Evolutionary conservation across 2,888 invertebrate species (phyloP), one percentile per base, ranked within the genome.

Genomic region (Epinotia brunnichana): DNA sequence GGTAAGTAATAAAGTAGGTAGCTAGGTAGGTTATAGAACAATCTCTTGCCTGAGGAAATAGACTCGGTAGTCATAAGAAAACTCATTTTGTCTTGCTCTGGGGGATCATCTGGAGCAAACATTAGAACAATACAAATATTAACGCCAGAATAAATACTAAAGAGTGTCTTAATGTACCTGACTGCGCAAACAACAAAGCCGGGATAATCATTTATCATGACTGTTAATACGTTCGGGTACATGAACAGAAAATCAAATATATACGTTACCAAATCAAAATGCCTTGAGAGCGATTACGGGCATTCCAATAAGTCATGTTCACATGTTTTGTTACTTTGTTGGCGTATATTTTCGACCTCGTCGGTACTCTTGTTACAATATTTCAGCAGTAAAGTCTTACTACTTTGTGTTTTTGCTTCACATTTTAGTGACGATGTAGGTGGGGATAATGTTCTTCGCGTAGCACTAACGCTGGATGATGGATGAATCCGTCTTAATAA

Each of bases 91-190:
- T 59, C 63, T 21, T 62, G 41, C 29, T 48, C 64, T 51, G 51
- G 41, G 17, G 53, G 29, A 59, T 70, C 64, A 53, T 70, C 53
- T 53, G 53, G 53, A 59, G 64, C 57, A 70, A 63, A 70, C 56
- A 35, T 63, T 70, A 48, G 21, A 59, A 62, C 62, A 62, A 62
- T 69, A 69, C 54, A 56, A 41, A 57, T 51, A 59, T 44, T 54
- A 41, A 62, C 19, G 54, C 53, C n/a, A 29, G 61, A 29, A 54
- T 15, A 53, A 67, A 61, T 35, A 60, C n/a, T 61, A 61, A 29
- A 57, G 39, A 39, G 19, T 54, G 59, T 15, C 15, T 64, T 64
- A 24, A 41, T 56, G 19, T 64, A 21, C 19, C 53, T 24, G 41
- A 41, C 21, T 56, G 10, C 41, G 54, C 54, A 66, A 54, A 56